Evolutionary conservation across 2,797 vertebrate species (phyloP), one percentile per base, ranked within the genome.

Genomic region (Lagocephalus sceleratus): DNA sequence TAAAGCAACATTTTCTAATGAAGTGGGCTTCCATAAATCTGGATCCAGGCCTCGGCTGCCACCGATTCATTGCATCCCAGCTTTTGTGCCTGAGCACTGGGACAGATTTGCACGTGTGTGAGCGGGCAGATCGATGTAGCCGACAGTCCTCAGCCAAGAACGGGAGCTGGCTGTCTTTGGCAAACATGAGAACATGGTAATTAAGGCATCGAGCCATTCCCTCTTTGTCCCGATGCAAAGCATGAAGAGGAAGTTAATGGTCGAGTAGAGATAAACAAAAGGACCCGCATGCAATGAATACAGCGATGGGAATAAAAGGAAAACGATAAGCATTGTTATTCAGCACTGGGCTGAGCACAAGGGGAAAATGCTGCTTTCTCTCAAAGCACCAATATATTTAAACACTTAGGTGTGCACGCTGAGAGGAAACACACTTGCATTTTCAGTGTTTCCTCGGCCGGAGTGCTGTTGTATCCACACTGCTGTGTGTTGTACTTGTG

Each of bases 181-280:
- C 68, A 69, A 78, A 80, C 73, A 80, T 20, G 51, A 63, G 61
- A 71, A 68, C 58, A 53, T 45, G 62, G 60, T 84, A 84, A 86
- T 81, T 78, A 78, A 81, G 82, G 73, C 73, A 68, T 82, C 79
- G 65, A 73, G 71, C 76, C 76, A 43, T 59, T 65, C 51, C 47
- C 66, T 62, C 74, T 74, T 72, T 79, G 79, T 81, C 72, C 83
- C 60, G 50, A 71, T 69, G 75, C 75, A 73, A 71, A 74, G 68
- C 73, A 73, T 48, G 65, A 67, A 66, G 67, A 67, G 68, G 68
- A 60, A 66, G 67, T 75, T 77, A 81, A 84, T 79, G 76, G 74
- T 68, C 71, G 63, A 47, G 72, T 60, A 51, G 66, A 16, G 26
- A 60, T 48, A 73, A 81, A 81, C 73, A 79, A 82, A 64, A 70